Conservation (phyloP, 1,140 invertebrate genomes). For the Trichoplusia ni region DNA sequence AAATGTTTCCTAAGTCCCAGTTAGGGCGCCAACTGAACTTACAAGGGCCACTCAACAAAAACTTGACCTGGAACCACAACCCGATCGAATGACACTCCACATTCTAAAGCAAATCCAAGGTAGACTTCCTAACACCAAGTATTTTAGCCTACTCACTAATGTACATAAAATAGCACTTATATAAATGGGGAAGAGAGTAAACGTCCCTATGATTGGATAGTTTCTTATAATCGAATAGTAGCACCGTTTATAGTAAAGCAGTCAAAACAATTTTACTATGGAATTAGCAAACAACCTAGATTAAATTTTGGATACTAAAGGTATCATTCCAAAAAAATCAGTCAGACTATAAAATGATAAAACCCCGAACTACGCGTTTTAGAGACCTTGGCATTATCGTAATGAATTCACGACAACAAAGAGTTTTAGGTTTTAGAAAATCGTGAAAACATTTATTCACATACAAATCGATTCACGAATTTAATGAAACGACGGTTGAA, state of each 20-base stretch:
- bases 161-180: background rate
- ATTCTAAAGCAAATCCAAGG: conserved; percentile 1
- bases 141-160: background rate
- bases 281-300: no score
- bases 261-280: no score
- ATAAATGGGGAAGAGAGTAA: no score
- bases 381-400: conserved; percentile 37
- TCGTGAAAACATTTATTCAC: background rate
- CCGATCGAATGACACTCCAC: conserved; percentile 3
- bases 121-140: background rate
- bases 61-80: conserved; percentile 18
- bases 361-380: background rate
- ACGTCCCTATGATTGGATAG: no score
- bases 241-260: no score
- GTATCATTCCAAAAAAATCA: no score
- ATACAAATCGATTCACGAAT: conserved; percentile 5
- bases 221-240: no score
- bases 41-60: background rate
- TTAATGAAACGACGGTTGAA: background rate
- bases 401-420: conserved; percentile 32
- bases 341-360: no score
- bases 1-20: conserved; percentile 2
- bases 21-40: conserved; percentile 15
- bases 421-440: background rate
- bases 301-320: no score